A percentile compares a stretch with the other conserved stretches of the same genome.
Conservation (phyloP, 2,888 invertebrate genomes). For the Drosophila silvestris region DNA sequence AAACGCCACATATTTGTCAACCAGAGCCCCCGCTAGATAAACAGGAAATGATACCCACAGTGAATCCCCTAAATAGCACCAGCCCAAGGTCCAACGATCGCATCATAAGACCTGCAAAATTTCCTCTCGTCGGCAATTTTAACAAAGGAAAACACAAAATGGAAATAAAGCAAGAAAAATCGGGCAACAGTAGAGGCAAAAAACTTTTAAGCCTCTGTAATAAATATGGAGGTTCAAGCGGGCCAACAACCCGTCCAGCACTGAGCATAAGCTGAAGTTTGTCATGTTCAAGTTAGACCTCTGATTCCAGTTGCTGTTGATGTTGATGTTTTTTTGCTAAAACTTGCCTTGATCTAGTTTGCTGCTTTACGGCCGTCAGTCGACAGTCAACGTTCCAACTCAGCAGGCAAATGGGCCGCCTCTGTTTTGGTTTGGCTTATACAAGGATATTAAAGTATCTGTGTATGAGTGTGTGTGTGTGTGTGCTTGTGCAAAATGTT, state of each 20-base stretch:
- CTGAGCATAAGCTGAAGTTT: conserved; percentile 68
- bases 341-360: conserved; percentile 79
- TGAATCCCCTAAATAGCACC: conserved; percentile 25
- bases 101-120: conserved; percentile 71
- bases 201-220: conserved; percentile 65
- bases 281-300: conserved; percentile 53
- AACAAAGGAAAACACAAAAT: conserved; percentile 12
- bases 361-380: conserved; percentile 52
- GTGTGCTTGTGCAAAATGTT: conserved; percentile 31
- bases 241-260: conserved; percentile 50
- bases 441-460: conserved; percentile 30
- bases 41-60: conserved; percentile 66
- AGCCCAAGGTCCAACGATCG: conserved; percentile 57
- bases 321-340: conserved; percentile 34
- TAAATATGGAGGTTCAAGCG: conserved; percentile 65
- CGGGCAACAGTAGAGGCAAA: conserved; percentile 26
- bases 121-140: conserved; percentile 42
- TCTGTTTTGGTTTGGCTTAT: conserved; percentile 42
- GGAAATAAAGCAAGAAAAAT: conserved; percentile 14
- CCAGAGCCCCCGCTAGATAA: conserved; percentile 56
- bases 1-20: conserved; percentile 76
- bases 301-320: conserved; percentile 44
- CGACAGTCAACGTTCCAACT: conserved; percentile 64
- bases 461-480: conserved; percentile 9
- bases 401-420: conserved; percentile 71